Conservation (phyloP, 1,140 invertebrate genomes). For the Antheraea mylitta region DNA sequence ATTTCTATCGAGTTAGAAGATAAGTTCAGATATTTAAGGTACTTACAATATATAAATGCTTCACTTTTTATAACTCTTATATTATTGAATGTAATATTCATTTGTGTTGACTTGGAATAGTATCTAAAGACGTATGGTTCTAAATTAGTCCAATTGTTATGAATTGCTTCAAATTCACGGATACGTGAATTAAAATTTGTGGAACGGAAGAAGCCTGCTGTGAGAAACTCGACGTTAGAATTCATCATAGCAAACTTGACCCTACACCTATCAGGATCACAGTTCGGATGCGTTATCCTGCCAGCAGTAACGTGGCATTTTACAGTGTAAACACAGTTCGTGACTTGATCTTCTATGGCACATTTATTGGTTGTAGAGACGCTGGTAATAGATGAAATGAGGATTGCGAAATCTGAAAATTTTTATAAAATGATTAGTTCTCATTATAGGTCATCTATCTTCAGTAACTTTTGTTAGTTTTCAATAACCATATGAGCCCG, state of each 20-base stretch:
- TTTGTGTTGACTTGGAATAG: slow-evolving; percentile 32
- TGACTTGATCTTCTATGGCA: neutral
- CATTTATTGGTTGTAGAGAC: neutral
- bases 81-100: slow-evolving; percentile 47
- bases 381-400: neutral
- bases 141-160: slow-evolving; percentile 43
- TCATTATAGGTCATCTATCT: too few species aligned
- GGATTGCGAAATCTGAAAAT: slow-evolving; percentile 7
- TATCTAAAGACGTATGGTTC: slow-evolving; percentile 41
- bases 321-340: slow-evolving; percentile 33
- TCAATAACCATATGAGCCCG: too few species aligned
- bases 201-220: slow-evolving; percentile 46
- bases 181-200: slow-evolving; percentile 62
- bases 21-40: slow-evolving; percentile 43
- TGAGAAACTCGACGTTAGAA: slow-evolving; percentile 28
- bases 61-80: slow-evolving; percentile 40
- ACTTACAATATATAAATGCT: slow-evolving; percentile 35
- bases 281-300: slow-evolving; percentile 29
- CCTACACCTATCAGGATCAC: slow-evolving; percentile 25
- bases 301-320: slow-evolving; percentile 36
- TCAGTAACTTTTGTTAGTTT: neutral
- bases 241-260: slow-evolving; percentile 46
- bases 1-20: slow-evolving; percentile 44
- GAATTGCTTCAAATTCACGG: slow-evolving; percentile 32
- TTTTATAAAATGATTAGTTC: neutral